A percentile compares a stretch with the other conserved stretches of the same genome.
Conservation (phyloP, 1,140 invertebrate species). For the Meloidogyne floridensis region DNA sequence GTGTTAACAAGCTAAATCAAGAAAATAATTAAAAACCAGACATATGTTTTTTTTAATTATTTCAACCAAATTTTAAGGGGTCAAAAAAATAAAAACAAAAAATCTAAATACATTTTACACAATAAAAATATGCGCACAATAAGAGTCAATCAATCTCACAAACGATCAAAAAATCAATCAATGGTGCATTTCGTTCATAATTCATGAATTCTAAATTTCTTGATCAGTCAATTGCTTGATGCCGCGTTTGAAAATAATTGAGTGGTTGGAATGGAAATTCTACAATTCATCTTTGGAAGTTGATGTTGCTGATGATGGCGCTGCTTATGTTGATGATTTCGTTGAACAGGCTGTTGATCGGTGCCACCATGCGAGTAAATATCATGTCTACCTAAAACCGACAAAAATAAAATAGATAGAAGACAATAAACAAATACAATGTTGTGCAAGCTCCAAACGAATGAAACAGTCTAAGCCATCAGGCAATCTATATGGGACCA, state of each 20-base stretch:
- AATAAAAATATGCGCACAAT: neutral
- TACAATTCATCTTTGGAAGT: neutral
- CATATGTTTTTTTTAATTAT: neutral
- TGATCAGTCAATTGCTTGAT: neutral
- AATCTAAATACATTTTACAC: neutral
- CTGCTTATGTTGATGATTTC: neutral
- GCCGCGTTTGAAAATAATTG: neutral
- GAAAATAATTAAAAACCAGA: neutral
- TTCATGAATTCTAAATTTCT: neutral
- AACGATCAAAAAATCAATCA: neutral
- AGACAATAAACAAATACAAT: slow-evolving; percentile 15
- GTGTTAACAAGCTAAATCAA: neutral
- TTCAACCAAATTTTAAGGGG: neutral
- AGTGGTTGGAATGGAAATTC: neutral
- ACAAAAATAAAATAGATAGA: neutral
- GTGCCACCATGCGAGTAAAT: neutral
- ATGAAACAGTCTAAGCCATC: slow-evolving; percentile 29
- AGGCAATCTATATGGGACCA: slow-evolving; percentile 27
- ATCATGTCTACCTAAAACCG: neutral
- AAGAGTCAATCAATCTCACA: neutral
- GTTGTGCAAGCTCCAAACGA: slow-evolving; percentile 23
- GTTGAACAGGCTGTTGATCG: neutral
- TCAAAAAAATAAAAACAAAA: neutral
- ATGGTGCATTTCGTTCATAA: neutral
- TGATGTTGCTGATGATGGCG: neutral